Evolutionary conservation across 2,797 vertebrate species (phyloP).

Genomic region (Mormyrops attenuatus): DNA sequence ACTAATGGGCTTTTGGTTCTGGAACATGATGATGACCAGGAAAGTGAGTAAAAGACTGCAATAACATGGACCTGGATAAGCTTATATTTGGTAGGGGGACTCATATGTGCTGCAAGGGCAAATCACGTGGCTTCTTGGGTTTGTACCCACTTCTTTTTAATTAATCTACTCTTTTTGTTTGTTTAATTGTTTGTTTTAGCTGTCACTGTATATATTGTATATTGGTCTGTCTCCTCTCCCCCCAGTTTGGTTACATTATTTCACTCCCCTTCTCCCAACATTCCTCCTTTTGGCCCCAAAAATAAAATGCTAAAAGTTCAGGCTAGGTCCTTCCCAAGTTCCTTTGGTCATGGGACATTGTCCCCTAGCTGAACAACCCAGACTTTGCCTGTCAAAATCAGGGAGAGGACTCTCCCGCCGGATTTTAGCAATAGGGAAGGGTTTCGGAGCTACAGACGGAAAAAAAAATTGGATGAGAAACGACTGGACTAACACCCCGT

Average conservation of each 20-base stretch:
- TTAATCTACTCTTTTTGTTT: not conserved
- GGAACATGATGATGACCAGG: not conserved
- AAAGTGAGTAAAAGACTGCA: not conserved
- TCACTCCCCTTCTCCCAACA: not conserved
- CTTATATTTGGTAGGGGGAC: not conserved
- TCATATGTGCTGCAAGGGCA: not conserved
- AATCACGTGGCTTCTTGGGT: not conserved
- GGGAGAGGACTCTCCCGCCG: not conserved
- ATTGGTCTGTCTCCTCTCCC: not conserved
- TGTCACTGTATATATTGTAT: not conserved
- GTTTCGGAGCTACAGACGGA: not conserved
- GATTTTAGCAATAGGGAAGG: not conserved
- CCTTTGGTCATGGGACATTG: not conserved
- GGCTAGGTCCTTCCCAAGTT: not conserved
- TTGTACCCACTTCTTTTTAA: not conserved
- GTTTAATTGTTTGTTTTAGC: not conserved
- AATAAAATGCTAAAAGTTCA: not conserved
- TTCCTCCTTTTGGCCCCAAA: not conserved
- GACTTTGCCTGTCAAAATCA: not conserved
- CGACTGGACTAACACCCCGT: not conserved
- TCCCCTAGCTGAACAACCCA: not conserved
- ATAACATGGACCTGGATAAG: not conserved
- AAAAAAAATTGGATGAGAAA: not conserved
- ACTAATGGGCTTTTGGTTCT: not conserved
- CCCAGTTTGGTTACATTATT: not conserved